Evolutionary conservation across 2,797 vertebrate species (phyloP), one percentile per base, ranked within the genome.

Genomic region (Myotis vivesi): DNA sequence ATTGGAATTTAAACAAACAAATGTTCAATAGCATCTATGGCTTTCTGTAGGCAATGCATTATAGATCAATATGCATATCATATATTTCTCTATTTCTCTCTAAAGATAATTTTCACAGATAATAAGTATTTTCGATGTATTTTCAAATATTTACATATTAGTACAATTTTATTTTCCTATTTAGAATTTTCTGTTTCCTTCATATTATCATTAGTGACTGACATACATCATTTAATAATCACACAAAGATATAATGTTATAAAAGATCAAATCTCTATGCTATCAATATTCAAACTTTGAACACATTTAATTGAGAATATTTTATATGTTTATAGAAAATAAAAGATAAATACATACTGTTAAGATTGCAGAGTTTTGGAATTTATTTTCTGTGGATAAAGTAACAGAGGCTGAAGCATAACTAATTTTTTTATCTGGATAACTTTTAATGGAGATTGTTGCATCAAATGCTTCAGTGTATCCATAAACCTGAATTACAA

Each of bases 401-500:
- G 73, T 98, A 75, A 99, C 55, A 0, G 1, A 46, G 0, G 92
- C 98, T n/a, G 82, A 97, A 0, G 98, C 97, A 59, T 98, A 98
- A 87, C 51, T 91, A 2, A 97, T 11, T 4, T 53, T 92, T 10
- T 97, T 97, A 84, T 98, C 99, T 83, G 99, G 98, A 64, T 98
- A 99, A 83, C 98, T 99, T 97, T 97, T 99, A 25, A 99, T 57
- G 57, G 96, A 98, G 16, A 99, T 64, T 0, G 80, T 94, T 57
- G 99, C 98, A 1, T 16, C 91, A 89, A 99, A 98, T 23, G 98
- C 98, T 41, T 98, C 22, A 0, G 98, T 86, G 9, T 98, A 99
- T 23, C 98, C 99, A 94, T 99, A 99, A 85, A 98, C 94, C 97
- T 99, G 99, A 84, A 99, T 90, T 22, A 99, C 95, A 19, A 99